Percentiles rank a stretch among this genome's conserved stretches.
Conservation (phyloP, 2,113 vertebrate genomes). For the Leucosticte australis region DNA sequence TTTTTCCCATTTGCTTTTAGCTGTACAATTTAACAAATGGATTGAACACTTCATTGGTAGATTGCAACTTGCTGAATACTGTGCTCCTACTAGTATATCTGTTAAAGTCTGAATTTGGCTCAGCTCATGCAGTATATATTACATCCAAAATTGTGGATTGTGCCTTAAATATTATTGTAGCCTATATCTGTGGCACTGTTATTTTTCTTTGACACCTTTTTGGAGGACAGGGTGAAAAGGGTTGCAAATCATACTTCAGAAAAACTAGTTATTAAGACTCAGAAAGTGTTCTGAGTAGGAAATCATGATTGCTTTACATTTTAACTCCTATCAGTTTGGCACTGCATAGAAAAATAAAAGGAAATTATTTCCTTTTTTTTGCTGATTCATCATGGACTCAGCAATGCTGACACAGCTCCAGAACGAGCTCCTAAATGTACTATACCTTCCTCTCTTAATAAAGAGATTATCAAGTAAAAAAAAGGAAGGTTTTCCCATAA, state of each 20-base stretch:
- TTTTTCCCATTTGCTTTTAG: neutral
- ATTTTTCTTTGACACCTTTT: neutral
- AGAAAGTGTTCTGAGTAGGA: neutral
- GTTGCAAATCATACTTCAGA: rapidly evolving
- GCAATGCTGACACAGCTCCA: neutral
- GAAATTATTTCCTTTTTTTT: neutral
- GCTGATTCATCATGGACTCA: neutral
- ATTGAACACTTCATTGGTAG: neutral
- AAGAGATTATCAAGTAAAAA: neutral
- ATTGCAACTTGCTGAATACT: neutral
- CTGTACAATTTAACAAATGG: neutral
- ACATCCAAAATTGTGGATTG: neutral
- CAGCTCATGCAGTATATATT: neutral
- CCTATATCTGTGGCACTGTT: neutral
- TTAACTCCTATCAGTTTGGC: neutral
- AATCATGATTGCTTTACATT: neutral
- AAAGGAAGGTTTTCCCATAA: neutral
- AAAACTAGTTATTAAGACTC: neutral
- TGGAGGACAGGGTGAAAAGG: neutral
- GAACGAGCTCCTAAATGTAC: neutral
- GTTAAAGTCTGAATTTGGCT: neutral
- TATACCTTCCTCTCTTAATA: neutral
- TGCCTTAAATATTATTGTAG: neutral
- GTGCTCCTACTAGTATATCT: rapidly evolving
- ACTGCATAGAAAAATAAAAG: neutral